These are phyloP conservation scores for Cataglyphis albicans DNA, from an alignment of 2,888 invertebrate species.

Conservation along the genomic window DNA sequence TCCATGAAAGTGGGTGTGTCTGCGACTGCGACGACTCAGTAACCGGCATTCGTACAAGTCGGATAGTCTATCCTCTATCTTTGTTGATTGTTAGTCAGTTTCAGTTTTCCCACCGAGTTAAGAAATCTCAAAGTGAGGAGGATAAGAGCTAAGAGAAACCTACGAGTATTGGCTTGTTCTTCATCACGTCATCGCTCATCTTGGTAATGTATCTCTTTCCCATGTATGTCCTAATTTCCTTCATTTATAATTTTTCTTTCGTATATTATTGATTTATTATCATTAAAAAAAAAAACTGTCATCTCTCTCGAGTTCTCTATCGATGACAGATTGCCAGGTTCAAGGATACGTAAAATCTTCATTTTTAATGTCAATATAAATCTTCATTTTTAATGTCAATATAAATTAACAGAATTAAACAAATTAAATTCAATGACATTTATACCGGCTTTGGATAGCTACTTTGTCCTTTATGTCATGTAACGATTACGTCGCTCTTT, in stretches of 20 bases:
- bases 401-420: too few species aligned
- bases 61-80: background rate
- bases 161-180: too few species aligned
- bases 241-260: background rate
- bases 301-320: background rate
- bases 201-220: background rate
- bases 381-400: background rate
- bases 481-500: background rate
- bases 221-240: background rate
- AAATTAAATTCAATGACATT: background rate
- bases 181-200: background rate
- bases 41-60: conserved; percentile 61
- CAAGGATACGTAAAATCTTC: background rate
- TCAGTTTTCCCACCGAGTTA: background rate
- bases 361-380: background rate
- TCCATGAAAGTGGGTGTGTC: conserved; percentile 76
- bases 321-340: background rate
- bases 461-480: background rate
- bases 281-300: background rate
- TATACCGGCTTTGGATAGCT: background rate
- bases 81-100: too few species aligned
- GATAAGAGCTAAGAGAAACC: too few species aligned
- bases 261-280: background rate
- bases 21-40: conserved; percentile 55
- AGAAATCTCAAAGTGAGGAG: background rate